phyloP scores from a whole-genome alignment of 2,797 vertebrate genomes.

The Halcyon smyrnensis region DNA sequence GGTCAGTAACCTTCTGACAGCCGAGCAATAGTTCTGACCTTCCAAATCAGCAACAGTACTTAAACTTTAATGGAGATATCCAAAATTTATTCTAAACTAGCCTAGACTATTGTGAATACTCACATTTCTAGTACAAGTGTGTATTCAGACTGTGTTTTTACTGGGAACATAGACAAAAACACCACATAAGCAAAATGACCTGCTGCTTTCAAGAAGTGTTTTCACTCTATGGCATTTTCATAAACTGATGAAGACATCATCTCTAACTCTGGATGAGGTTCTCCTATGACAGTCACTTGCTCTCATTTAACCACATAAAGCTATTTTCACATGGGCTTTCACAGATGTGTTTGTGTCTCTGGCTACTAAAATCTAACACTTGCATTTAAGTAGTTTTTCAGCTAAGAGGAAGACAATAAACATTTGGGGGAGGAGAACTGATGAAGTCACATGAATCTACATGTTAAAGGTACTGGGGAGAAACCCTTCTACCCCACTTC shows the following conservation, averaged over 20 bases:
- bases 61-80: rapidly evolving
- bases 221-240: background rate
- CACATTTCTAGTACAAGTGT: background rate
- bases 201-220: background rate
- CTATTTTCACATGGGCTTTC: background rate
- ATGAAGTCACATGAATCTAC: background rate
- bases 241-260: background rate
- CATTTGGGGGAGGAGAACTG: background rate
- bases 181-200: background rate
- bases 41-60: background rate
- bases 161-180: background rate
- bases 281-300: background rate
- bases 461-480: background rate
- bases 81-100: background rate
- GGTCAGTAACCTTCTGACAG: background rate
- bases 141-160: background rate
- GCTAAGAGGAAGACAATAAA: background rate
- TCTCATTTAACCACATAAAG: background rate
- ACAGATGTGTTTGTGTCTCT: background rate
- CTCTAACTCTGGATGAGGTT: background rate
- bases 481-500: background rate
- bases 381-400: background rate
- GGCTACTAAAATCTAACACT: background rate
- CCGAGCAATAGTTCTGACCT: background rate
- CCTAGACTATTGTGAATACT: background rate